A percentile compares a stretch with the other conserved stretches of the same genome.
Conservation (phyloP, 1,140 invertebrate species). For the roundworm (Caenorhabditis elegans) region WBcel235 BX284605.5:4779501-4780000, state of each 20-base stretch:
- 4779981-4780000: neutral
- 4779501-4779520: too few species aligned
- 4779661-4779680: constrained; percentile 7
- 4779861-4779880: neutral
- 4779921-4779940: neutral
- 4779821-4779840: constrained; percentile 10
- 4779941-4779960: neutral
- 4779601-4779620: too few species aligned
- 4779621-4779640: neutral
- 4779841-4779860: neutral
- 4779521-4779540: too few species aligned
- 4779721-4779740: constrained; percentile 17
- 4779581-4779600: too few species aligned
- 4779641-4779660: constrained; percentile 15
- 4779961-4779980: neutral
- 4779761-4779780: neutral
- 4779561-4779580: too few species aligned
- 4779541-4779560: too few species aligned
- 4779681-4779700: neutral
- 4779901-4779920: neutral
- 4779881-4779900: constrained; percentile 13
- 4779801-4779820: neutral
- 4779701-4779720: constrained; percentile 11
- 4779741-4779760: neutral
- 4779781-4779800: neutral